Conservation (phyloP, 2,888 invertebrate genomes). For the Pachycephus smyrnensis region DNA sequence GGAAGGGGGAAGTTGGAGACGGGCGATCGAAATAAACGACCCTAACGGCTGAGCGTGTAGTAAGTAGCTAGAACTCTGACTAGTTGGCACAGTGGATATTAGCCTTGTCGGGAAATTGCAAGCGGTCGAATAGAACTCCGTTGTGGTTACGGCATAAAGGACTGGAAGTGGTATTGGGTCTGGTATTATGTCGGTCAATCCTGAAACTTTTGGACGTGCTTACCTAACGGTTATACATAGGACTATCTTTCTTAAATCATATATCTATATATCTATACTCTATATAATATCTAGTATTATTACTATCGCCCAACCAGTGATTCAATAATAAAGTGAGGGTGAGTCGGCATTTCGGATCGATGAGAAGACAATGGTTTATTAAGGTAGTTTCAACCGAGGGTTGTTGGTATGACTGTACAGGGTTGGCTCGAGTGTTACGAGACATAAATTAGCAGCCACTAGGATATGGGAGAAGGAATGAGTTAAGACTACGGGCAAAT, state of each 20-base stretch:
- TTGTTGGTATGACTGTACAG: neutral
- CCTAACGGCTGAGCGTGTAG: neutral
- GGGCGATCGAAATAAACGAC: neutral
- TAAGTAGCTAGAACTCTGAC: neutral
- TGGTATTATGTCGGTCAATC: neutral
- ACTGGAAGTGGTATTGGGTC: neutral
- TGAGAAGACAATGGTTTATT: neutral
- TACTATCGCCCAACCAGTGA: neutral
- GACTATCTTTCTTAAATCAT: neutral
- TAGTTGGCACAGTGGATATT: neutral
- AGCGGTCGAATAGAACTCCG: neutral
- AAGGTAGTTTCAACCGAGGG: neutral
- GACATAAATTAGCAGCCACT: slow-evolving; percentile 47
- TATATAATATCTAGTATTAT: neutral
- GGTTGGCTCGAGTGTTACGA: slow-evolving; percentile 34
- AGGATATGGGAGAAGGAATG: slow-evolving; percentile 22
- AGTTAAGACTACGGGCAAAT: slow-evolving; percentile 37
- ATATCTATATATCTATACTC: neutral
- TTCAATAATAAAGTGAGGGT: neutral
- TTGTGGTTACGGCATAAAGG: neutral
- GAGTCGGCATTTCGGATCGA: neutral
- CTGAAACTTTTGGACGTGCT: neutral
- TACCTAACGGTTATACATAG: neutral
- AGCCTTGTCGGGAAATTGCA: neutral
- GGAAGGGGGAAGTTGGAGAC: neutral